These are phyloP conservation scores for Elaphurus davidianus DNA, from an alignment of 2,113 vertebrate genomes.

Conservation along the genomic window DNA sequence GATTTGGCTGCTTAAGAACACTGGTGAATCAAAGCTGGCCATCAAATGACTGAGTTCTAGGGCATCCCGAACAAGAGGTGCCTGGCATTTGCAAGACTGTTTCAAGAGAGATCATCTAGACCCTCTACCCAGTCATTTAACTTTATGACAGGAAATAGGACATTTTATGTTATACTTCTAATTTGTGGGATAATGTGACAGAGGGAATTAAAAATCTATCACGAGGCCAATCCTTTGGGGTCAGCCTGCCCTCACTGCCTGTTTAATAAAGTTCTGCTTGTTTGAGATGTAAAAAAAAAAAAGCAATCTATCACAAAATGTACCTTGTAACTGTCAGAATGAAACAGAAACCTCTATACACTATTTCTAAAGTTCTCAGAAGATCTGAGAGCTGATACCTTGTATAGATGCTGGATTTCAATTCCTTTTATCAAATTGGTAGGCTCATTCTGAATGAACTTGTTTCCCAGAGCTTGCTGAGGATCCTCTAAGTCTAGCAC, in stretches of 20 bases:
- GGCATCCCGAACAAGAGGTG: neutral
- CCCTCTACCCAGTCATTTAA: neutral
- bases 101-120: neutral
- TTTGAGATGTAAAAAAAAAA: neutral
- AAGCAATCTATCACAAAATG: neutral
- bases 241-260: neutral
- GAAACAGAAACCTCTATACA: neutral
- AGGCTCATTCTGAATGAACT: conserved; percentile 95
- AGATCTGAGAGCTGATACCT: conserved; percentile 80
- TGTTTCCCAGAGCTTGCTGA: conserved; percentile 84
- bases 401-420: conserved; percentile 92
- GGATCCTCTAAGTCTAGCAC: conserved; percentile 88
- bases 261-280: neutral
- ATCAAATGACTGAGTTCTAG: neutral
- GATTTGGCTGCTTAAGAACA: neutral
- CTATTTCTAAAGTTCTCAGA: neutral
- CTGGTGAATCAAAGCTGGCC: no score
- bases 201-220: neutral
- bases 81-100: neutral
- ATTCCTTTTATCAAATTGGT: conserved; percentile 86
- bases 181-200: neutral
- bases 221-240: neutral
- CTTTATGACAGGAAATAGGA: neutral
- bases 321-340: neutral
- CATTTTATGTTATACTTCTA: neutral